These are phyloP conservation scores for Rhinogobio ventralis DNA, from an alignment of 2,797 vertebrate species.

Conservation along the genomic window DNA sequence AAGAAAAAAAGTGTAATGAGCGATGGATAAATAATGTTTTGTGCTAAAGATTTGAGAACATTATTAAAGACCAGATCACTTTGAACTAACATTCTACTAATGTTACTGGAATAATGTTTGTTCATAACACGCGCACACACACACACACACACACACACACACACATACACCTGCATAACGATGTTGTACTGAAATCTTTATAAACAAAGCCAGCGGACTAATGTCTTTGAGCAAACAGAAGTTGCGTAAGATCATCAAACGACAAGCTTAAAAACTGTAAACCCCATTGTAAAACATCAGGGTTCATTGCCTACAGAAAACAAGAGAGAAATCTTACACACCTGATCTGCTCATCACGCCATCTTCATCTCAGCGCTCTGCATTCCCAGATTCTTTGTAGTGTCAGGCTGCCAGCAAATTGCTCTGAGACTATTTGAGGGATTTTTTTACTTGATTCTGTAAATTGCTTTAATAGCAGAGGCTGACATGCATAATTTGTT, in stretches of 20 bases:
- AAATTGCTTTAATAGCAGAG: constrained; percentile 57
- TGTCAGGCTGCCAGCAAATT: constrained; percentile 47
- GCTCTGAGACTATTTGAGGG: constrained; percentile 42
- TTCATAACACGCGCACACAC: no score
- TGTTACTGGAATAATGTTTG: no score
- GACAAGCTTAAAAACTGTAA: neutral
- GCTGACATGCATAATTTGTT: constrained; percentile 53
- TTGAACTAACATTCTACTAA: no score
- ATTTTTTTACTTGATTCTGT: constrained; percentile 44
- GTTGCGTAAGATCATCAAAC: neutral
- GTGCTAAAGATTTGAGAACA: no score
- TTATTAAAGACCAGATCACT: no score
- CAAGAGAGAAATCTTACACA: neutral
- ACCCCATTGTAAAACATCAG: neutral
- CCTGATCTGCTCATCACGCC: neutral
- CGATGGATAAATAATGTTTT: no score
- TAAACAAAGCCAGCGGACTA: neutral
- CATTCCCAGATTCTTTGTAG: constrained; percentile 20
- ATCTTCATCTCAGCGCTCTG: constrained; percentile 34
- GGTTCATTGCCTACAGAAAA: neutral
- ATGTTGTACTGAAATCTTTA: neutral
- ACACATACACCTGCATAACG: neutral
- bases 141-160: no score
- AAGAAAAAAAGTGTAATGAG: no score
- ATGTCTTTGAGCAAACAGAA: neutral